These are phyloP conservation scores for Poecile montanus DNA, from an alignment of 2,797 vertebrate genomes.

Conservation along the genomic window DNA sequence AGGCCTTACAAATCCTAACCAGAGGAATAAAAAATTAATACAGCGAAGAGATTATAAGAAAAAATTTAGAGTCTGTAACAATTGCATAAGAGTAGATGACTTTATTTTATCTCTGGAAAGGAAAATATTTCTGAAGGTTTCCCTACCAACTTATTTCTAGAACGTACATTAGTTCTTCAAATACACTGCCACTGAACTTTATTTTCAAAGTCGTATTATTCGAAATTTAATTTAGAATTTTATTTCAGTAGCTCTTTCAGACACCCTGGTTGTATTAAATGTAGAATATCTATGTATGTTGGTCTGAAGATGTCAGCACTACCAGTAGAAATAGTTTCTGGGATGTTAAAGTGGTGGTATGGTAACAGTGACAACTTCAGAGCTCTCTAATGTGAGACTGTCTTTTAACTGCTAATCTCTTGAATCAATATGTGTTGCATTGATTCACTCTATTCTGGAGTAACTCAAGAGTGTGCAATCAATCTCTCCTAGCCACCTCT, in stretches of 20 bases:
- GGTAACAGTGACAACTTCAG: neutral
- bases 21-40: neutral
- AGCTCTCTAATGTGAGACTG: neutral
- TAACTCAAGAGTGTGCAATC: neutral
- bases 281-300: neutral
- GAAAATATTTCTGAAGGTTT: neutral
- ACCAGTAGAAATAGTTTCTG: neutral
- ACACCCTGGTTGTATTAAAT: neutral
- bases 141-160: neutral
- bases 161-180: neutral
- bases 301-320: neutral
- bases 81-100: neutral
- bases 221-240: neutral
- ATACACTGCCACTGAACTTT: neutral
- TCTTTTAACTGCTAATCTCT: constrained; percentile 11
- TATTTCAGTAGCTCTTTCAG: neutral
- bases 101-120: neutral
- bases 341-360: neutral
- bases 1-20: neutral
- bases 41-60: neutral
- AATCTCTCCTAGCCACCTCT: neutral
- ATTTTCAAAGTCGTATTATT: neutral
- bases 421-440: neutral
- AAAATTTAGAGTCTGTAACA: neutral
- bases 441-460: neutral